phyloP scores from a whole-genome alignment of 2,797 vertebrate genomes.

The Miichthys miiuy region DNA sequence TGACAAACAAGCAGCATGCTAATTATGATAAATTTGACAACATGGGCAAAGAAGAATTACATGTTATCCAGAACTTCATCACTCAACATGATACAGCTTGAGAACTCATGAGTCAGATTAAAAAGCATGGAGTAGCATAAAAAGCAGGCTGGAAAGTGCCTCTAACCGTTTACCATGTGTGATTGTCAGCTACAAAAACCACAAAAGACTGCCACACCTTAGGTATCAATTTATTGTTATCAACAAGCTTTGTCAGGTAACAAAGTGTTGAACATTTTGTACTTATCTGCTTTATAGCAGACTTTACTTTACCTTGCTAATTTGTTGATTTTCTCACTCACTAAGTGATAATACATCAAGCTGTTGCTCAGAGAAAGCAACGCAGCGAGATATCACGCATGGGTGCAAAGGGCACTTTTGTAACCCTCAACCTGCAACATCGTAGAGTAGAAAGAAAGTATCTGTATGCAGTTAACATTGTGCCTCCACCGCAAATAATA shows the following conservation, averaged over 20 bases:
- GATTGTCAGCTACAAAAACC: slow-evolving; percentile 22
- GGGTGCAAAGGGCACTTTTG: slow-evolving; percentile 26
- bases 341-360: slow-evolving; percentile 40
- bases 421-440: slow-evolving; percentile 19
- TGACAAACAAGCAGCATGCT: not conserved
- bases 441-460: not conserved
- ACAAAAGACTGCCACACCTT: slow-evolving; percentile 46
- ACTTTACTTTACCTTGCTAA: slow-evolving; percentile 2
- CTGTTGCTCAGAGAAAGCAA: slow-evolving; percentile 33
- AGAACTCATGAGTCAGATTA: slow-evolving; percentile 5
- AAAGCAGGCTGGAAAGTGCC: slow-evolving; percentile 8
- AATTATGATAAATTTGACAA: not conserved
- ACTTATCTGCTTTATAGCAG: slow-evolving; percentile 36
- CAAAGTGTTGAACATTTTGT: slow-evolving; percentile 7
- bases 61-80: not conserved
- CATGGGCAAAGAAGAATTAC: not conserved
- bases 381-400: slow-evolving; percentile 35
- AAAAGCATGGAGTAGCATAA: slow-evolving; percentile 20
- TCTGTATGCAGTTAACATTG: slow-evolving; percentile 33
- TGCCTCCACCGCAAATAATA: slow-evolving; percentile 18
- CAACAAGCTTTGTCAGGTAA: no score
- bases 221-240: slow-evolving; percentile 32
- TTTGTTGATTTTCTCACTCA: slow-evolving; percentile 21
- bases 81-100: slow-evolving; percentile 29
- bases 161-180: slow-evolving; percentile 8